Evolutionary conservation across 2,797 vertebrate genomes (phyloP), one percentile per base, ranked within the genome.

Genomic region (Sebastes flavidus): DNA sequence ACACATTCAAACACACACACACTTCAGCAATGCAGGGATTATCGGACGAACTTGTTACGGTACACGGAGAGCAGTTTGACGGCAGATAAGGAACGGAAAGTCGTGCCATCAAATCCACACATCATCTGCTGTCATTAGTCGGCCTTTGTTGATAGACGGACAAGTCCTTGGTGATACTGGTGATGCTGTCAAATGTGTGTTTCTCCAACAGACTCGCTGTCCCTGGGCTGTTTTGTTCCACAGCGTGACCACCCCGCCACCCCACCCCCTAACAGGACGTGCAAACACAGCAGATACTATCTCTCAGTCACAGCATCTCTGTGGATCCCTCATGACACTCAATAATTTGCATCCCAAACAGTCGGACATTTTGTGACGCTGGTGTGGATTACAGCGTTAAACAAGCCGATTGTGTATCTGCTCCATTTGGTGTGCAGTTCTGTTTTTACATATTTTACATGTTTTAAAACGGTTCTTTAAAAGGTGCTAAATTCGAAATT

Each of bases 241-340:
- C 65, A 14, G 56, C 36, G 10, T 36, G 55, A 49, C 46, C 49
- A 52, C 18, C 4, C 46, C 16, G 8, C 20, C 66, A 84, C 82
- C 27, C 72, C 70, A 84, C 73, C 46, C 8, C 52, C 3, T 10
- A 49, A 54, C 72, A 83, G 84, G 77, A 82, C 86, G 90, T 82
- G 85, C 90, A 89, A 87, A 84, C 72, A 75, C 82, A 87, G 75
- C 80, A 78, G 89, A 90, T 77, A 84, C 25, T 20, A 82, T 88
- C 85, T 85, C 81, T 71, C 46, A 67, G 36, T 46, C 78, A 69
- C 1, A 1, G 24, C 69, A 30, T 80, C 32, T 49, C 75, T 32
- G 58, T 22, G 77, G 79, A 34, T 77, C 55, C 75, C 76, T 82
- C 79, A 58, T 52, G 74, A 75, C 59, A 78, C 78, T 56, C 18